phyloP scores from a whole-genome alignment of 2,888 invertebrate genomes.

The Erebia ligea region DNA sequence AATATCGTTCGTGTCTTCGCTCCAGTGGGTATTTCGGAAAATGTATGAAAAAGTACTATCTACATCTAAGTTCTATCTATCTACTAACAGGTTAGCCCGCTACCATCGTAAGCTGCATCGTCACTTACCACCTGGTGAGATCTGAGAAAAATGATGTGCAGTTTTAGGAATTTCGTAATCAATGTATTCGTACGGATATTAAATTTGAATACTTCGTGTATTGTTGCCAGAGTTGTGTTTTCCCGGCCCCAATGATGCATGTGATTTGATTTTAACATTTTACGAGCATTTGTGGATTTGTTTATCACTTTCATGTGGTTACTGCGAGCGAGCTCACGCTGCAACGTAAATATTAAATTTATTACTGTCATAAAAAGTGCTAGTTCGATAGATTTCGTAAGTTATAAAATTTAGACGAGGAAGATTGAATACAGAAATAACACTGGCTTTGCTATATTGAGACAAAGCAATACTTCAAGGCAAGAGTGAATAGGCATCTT shows the following conservation, averaged over 20 bases:
- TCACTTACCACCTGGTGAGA: too few species aligned
- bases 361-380: conserved; percentile 8
- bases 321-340: background rate
- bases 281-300: conserved; percentile 7
- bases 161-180: too few species aligned
- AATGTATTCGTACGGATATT: too few species aligned
- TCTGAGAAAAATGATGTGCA: too few species aligned
- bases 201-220: background rate
- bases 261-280: conserved; percentile 7
- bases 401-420: background rate
- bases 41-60: too few species aligned
- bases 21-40: too few species aligned
- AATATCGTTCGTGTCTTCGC: too few species aligned
- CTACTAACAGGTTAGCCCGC: too few species aligned
- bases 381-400: conserved; percentile 4
- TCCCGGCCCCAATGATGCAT: background rate
- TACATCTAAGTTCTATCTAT: too few species aligned
- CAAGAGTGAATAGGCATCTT: too few species aligned
- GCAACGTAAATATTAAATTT: conserved; percentile 15
- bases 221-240: background rate
- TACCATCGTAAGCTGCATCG: too few species aligned
- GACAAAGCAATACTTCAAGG: too few species aligned
- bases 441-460: background rate
- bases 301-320: background rate
- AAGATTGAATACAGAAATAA: background rate